phyloP scores from a whole-genome alignment of 2,113 vertebrate genomes.

The Zapus hudsonius region DNA sequence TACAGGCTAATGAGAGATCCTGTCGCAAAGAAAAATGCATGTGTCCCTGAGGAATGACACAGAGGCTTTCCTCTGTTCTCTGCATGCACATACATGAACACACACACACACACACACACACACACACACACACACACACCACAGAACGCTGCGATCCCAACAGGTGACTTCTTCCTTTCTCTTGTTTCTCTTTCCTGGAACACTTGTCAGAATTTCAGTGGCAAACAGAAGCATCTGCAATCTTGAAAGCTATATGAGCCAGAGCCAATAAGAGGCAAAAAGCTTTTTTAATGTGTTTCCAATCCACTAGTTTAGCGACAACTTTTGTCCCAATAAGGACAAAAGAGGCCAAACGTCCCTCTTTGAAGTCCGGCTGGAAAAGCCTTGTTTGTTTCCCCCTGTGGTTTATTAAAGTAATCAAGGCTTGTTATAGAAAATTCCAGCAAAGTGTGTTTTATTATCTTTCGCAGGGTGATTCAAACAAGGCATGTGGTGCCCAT shows the following conservation, averaged over 20 bases:
- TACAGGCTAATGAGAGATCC: too few species aligned
- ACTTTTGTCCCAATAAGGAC: background rate
- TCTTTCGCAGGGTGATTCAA: constrained; percentile 23
- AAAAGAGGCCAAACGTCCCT: background rate
- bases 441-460: constrained; percentile 42
- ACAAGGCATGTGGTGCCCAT: constrained; percentile 19
- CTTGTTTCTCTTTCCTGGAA: background rate
- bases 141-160: fast-evolving
- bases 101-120: too few species aligned
- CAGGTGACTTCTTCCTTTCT: background rate
- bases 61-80: too few species aligned
- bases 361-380: background rate
- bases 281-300: background rate
- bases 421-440: constrained; percentile 47
- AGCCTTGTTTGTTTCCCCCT: background rate
- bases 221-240: background rate
- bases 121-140: too few species aligned
- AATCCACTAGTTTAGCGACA: background rate
- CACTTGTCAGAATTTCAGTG: background rate
- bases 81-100: too few species aligned
- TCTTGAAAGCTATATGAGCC: background rate
- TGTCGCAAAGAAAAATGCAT: too few species aligned
- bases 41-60: too few species aligned
- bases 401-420: constrained; percentile 48
- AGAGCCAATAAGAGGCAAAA: background rate